Percentiles rank a stretch among this genome's conserved stretches.
Conservation (phyloP, 2,888 invertebrate species). For the Girardia tigrina region DNA sequence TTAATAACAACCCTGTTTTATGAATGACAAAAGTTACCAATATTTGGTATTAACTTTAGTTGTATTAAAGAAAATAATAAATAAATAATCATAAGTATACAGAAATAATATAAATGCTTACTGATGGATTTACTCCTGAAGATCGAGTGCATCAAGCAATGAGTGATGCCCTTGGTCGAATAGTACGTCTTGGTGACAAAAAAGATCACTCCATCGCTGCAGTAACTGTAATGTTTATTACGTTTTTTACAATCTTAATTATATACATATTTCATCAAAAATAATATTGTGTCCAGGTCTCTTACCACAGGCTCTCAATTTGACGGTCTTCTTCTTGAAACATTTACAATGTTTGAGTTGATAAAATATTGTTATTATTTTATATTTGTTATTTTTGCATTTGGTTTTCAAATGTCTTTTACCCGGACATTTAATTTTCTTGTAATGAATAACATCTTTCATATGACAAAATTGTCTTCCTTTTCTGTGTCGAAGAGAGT, state of each 20-base stretch:
- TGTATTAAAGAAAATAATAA: no score
- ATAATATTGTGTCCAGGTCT: no score
- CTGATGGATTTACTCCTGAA: background rate
- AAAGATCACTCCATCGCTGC: background rate
- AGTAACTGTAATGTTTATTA: conserved; percentile 1
- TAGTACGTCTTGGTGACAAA: background rate
- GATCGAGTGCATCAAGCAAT: conserved; percentile 4
- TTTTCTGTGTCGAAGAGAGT: background rate
- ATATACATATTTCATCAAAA: no score
- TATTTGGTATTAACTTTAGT: no score
- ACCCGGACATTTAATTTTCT: conserved; percentile 26
- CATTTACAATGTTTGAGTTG: conserved; percentile 30
- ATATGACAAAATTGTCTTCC: conserved; percentile 1
- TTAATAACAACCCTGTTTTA: background rate
- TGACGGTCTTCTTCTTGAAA: background rate
- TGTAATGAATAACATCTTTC: conserved; percentile 2
- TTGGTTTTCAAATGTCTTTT: conserved; percentile 24
- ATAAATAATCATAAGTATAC: background rate
- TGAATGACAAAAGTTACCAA: background rate
- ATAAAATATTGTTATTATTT: conserved; percentile 29
- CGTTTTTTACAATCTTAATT: background rate
- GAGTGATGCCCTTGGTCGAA: background rate
- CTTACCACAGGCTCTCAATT: conserved; percentile 12
- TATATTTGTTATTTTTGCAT: conserved; percentile 26
- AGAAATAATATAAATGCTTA: background rate